Base-by-base conservation (phyloP, 2,113 vertebrate species). In the Myiagra hebetior region DNA sequence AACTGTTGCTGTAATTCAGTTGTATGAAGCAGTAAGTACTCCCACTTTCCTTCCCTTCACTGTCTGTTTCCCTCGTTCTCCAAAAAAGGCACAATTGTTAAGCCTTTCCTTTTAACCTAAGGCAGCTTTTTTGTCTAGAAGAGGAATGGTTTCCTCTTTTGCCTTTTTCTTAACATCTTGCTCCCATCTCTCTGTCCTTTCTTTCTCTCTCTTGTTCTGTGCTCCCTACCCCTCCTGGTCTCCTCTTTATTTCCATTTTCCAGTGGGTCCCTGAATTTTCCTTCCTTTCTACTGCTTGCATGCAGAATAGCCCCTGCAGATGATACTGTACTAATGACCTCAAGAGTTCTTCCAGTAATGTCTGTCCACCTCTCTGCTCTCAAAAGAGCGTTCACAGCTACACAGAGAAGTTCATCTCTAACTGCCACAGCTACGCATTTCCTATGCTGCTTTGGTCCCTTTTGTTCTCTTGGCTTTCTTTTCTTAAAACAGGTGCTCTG, bases 361-460 rank as follows among this genome's bases (percentile, higher is more conserved):
- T 31, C 28, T 6, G 22, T 27, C 46, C 47, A 57, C 10, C 2
- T 16, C 15, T 68, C 69, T 64, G n/a, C 55, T 41, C 23, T 41
- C 30, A 70, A 64, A 69, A 31, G 23, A 39, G 19, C 3, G 4
- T 27, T 74, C 46, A 55, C 2, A 31, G 46, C 2, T 11, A 59
- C 13, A 50, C 18, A 79, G 24, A 52, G 37, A 69, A 42, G 5
- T 11, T 56, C 3, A 72, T 53, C 41, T 62, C 27, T 72, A 76
- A 53, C n/a, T 85, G 42, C 19, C 31, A 15, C n/a, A 67, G 26
- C 26, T 47, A 35, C 0, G 0, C 19, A 30, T 63, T 42, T 31
- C 41, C 56, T 46, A 41, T 0, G 1, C 33, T 72, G 41, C 47
- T 88, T 24, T 42, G 46, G 13, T 23, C 27, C 22, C 20, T 27